These are phyloP conservation scores for Fulica atra DNA, from an alignment of 2,113 vertebrate species.

Conservation along the genomic window DNA sequence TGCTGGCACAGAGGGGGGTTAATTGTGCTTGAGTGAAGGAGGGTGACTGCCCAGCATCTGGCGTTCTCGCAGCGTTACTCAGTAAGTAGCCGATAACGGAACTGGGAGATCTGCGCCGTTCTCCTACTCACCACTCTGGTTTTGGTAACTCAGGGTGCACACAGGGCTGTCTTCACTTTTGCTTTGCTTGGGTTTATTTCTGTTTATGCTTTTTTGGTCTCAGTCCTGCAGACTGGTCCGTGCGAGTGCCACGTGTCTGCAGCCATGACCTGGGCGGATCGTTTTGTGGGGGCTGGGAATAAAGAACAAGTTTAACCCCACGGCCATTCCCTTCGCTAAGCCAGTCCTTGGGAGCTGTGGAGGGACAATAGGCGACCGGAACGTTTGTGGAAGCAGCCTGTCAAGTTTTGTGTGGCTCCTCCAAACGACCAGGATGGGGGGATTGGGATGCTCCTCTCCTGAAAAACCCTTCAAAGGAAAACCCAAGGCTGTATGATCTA, in stretches of 20 bases:
- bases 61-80: background rate
- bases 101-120: background rate
- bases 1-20: background rate
- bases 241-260: background rate
- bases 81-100: background rate
- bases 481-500: background rate
- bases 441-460: background rate
- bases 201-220: background rate
- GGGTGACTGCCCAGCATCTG: background rate
- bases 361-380: accelerated
- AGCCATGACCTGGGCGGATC: background rate
- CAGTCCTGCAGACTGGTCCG: background rate
- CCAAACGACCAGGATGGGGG: background rate
- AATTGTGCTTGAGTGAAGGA: background rate
- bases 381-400: background rate
- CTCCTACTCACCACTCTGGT: background rate
- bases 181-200: background rate
- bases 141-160: background rate
- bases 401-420: background rate
- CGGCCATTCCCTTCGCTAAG: background rate
- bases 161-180: background rate
- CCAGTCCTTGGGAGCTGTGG: background rate
- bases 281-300: background rate
- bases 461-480: background rate
- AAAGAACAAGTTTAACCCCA: background rate